Evolutionary conservation across 2,888 invertebrate genomes (phyloP), one percentile per base, ranked within the genome.

Genomic region (Caenorhabditis afra): DNA sequence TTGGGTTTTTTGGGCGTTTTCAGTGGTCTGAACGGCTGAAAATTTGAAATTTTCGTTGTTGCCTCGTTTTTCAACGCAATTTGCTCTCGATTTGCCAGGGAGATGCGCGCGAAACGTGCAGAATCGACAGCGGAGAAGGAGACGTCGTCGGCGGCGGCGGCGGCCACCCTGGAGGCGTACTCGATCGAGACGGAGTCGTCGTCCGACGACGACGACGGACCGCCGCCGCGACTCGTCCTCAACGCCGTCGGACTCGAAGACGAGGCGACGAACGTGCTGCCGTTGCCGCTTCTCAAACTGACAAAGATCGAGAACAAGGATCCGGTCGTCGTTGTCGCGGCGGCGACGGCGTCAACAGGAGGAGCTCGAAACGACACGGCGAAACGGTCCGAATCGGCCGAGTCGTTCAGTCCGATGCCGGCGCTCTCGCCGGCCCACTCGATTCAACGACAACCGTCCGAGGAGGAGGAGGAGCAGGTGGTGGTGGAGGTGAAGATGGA

Each of bases 391-490:
- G 22, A 39, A 20, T 14, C 47, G 1, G 7, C 3, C 2, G 41
- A 14, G 16, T 68, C 68, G 4, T 73, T 73, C 64, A 44, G 50
- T 3, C 64, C 73, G 7, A 64, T 64, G 11, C 73, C 73, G 7
- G 64, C 73, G 3, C 52, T 73, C 5, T 73, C 73, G 8, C 73
- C 73, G 10, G 73, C 73, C 12, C 29, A 73, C 39, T 73, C 73
- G 7, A n/a, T 71, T 62, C 70, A 61, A 7, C 29, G 29, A 29
- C n/a, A n/a, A n/a, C 7, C 7, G 29, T 29, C 29, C 29, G 29
- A 29, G 7, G 29, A 29, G 3, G 4, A n/a, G n/a, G n/a, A n/a
- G n/a, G n/a, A n/a, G n/a, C n/a, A n/a, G 37, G 5, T 37, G 37
- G 11, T 11, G 39, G 41, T 22, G 20, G 57, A 58, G 16, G 22